phyloP scores from a whole-genome alignment of 2,113 vertebrate genomes.

The Neolamprologus fasciatus region DNA sequence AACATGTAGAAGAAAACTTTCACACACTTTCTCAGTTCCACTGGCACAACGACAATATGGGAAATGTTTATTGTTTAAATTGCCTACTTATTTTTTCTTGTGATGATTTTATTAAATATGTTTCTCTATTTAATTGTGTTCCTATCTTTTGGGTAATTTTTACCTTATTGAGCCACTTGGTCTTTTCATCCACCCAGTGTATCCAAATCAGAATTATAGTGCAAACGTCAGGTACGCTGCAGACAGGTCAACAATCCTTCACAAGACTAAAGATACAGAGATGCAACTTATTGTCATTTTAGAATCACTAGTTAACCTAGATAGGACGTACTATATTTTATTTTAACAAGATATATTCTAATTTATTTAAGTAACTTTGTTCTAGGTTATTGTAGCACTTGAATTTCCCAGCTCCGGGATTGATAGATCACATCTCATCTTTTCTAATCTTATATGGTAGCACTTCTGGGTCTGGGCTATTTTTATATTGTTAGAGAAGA shows the following conservation, averaged over 20 bases:
- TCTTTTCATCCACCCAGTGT: neutral
- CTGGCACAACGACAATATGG: neutral
- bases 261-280: neutral
- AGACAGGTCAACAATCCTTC: neutral
- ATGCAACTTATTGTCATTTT: neutral
- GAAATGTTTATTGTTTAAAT: neutral
- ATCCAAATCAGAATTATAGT: neutral
- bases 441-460: neutral
- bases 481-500: neutral
- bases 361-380: neutral
- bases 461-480: neutral
- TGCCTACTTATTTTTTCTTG: neutral
- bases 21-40: neutral
- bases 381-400: neutral
- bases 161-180: fast-evolving
- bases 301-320: neutral
- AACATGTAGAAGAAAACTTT: neutral
- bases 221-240: neutral
- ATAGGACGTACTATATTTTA: neutral
- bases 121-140: neutral
- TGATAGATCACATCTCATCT: neutral
- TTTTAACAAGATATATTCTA: neutral
- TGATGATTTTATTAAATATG: neutral
- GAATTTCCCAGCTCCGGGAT: fast-evolving
- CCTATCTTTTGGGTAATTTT: neutral